phyloP scores from a whole-genome alignment of 2,113 vertebrate genomes.

The Leucopternis melanops region DNA sequence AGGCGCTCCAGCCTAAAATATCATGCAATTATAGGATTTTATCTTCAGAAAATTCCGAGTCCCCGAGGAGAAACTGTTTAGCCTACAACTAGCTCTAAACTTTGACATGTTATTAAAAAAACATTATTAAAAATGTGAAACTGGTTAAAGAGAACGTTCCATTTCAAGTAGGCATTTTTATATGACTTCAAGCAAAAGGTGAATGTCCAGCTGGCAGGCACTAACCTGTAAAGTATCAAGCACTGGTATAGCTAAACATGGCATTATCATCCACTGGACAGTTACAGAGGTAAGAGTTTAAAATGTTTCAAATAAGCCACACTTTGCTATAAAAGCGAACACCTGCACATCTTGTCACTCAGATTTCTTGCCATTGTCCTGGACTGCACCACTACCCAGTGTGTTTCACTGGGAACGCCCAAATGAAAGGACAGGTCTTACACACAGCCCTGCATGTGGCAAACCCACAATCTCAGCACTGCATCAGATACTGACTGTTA shows the following conservation, averaged over 20 bases:
- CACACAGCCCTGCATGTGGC: background rate
- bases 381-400: rapidly evolving
- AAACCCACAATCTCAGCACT: background rate
- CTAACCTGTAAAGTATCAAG: background rate
- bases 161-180: background rate
- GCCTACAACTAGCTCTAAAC: background rate
- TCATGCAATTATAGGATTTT: background rate
- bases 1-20: background rate
- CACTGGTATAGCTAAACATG: background rate
- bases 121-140: background rate
- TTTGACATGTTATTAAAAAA: background rate
- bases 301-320: background rate
- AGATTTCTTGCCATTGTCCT: rapidly evolving
- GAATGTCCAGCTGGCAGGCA: background rate
- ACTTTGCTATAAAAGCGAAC: background rate
- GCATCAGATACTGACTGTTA: background rate
- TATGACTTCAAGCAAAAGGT: background rate
- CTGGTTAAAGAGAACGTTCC: background rate
- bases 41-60: background rate
- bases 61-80: background rate
- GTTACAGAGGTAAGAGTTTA: background rate
- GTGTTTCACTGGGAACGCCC: rapidly evolving
- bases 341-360: background rate
- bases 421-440: background rate
- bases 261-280: background rate